Evolutionary conservation across 2,888 invertebrate genomes (phyloP), one percentile per base, ranked within the genome.

Genomic region (Drosophila colorata): DNA sequence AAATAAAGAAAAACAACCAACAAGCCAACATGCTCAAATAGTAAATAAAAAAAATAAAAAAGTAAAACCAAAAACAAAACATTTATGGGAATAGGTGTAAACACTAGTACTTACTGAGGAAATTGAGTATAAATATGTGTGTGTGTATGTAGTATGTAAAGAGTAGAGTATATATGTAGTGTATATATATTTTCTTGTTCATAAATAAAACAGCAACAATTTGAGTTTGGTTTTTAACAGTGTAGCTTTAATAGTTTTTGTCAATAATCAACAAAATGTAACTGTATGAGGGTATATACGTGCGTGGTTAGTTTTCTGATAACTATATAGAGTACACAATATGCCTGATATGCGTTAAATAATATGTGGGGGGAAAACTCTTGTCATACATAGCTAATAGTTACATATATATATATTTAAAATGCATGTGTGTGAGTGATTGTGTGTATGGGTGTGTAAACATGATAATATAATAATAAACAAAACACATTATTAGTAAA

Each of bases 161-260:
- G 41, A 41, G 41, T 35, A 48, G 28, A 35, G 48, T 25, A 59
- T 63, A 51, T 51, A 55, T 48, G 46, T 25, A 55, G 48, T 57
- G 41, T 69, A 48, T 48, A 59, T 61, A 56, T 72, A 47, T 66
- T 59, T 68, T 55, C 37, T 43, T 71, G 67, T 51, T 66, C 69
- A 74, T 86, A 83, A 83, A 83, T 83, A 83, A 83, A 83, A 83
- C 82, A 83, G 87, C 82, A 86, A 82, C 75, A 82, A 80, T 82
- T 86, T 76, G 72, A 69, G 69, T 83, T 83, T 79, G 46, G 46
- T 73, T 80, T 80, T 79, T 58, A 4, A 78, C 73, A 78, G 84
- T 86, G 86, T 86, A 86, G 76, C 87, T 83, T 83, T 83, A 83
- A 83, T 83, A 86, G 74, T 44, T 61, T 76, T 69, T 72, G 52